Evolutionary conservation across 2,113 vertebrate genomes (phyloP).

Genomic region (Dissostichus mawsoni): DNA sequence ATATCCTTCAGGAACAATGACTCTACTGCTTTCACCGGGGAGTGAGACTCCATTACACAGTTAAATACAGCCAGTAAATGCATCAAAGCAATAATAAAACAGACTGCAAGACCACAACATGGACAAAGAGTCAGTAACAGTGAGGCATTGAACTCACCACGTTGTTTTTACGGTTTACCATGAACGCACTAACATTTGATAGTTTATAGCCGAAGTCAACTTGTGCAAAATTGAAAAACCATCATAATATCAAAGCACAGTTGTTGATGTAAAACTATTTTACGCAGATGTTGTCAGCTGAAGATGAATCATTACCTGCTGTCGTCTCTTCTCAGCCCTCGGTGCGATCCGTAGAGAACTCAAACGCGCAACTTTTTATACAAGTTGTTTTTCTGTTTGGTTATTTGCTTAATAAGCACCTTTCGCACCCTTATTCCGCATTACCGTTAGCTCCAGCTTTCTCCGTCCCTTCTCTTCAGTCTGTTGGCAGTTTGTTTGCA

Average conservation of each 20-base stretch:
- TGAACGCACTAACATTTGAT: constrained; percentile 39
- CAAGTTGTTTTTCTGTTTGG: background rate
- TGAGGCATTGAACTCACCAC: background rate
- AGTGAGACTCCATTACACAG: constrained; percentile 24
- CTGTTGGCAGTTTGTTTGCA: constrained; percentile 43
- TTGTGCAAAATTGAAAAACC: accelerated
- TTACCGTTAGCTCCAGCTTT: background rate
- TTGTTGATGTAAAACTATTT: background rate
- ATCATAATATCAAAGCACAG: background rate
- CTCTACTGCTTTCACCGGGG: constrained; percentile 6
- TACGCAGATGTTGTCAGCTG: background rate
- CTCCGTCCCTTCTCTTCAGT: background rate
- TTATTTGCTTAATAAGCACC: too few relatives aligned
- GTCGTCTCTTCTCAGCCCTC: constrained; percentile 3
- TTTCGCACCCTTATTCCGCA: background rate
- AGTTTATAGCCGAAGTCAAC: background rate
- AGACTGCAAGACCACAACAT: constrained; percentile 2
- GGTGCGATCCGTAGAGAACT: background rate
- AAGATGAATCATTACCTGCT: constrained; percentile 61
- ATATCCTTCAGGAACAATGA: constrained; percentile 23
- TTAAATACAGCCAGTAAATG: background rate
- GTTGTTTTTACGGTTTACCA: constrained; percentile 22
- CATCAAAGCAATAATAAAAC: background rate
- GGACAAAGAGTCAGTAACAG: background rate
- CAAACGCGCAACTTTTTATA: background rate